Base-by-base conservation (phyloP, 2,113 vertebrate species). In the Rhadina sibilatrix region DNA sequence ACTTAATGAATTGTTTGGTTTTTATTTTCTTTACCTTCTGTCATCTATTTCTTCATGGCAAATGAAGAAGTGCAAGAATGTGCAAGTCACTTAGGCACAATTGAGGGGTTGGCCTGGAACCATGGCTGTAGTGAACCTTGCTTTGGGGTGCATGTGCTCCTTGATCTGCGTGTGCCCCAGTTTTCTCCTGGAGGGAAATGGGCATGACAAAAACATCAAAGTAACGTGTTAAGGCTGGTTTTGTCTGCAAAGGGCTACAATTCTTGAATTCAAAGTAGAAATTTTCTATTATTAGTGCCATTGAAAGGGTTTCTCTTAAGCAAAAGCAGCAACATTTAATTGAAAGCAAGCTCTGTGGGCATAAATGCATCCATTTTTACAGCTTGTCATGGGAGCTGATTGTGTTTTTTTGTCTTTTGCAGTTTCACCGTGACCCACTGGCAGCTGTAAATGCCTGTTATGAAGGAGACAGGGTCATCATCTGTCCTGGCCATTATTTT, bases 361-460 rank as follows among this genome's bases (percentile, higher is more conserved):
- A 90, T 64, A 71, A 88, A 64, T 68, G 16, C 12, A 46, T 59
- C n/a, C 1, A 16, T 70, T 86, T 71, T 88, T 49, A 25, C 46
- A 71, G 46, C 49, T 83, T 87, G n/a, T n/a, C n/a, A n/a, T 38
- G 57, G 37, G n/a, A 92, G 47, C 64, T 84, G 79, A 87, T 69
- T 46, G 24, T 53, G 0, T 59, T 86, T 14, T 33, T 69, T 79
- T 88, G 30, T 93, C 50, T 95, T 37, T 96, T 93, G 74, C 75
- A 99, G 99, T 99, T 99, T 94, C 98, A 99, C 87, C 97, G 71
- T 66, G 98, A 99, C 69, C 98, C 98, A 0, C 90, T 98, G 54
- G 93, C 97, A 89, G 99, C 99, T 30, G 91, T 99, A 79, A 98
- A 97, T 68, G 97, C 97, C 20, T 99, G 98, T 88, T 98, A 98